Base-by-base conservation (phyloP, 2,888 invertebrate genomes). In the Camponotus fellah region DNA sequence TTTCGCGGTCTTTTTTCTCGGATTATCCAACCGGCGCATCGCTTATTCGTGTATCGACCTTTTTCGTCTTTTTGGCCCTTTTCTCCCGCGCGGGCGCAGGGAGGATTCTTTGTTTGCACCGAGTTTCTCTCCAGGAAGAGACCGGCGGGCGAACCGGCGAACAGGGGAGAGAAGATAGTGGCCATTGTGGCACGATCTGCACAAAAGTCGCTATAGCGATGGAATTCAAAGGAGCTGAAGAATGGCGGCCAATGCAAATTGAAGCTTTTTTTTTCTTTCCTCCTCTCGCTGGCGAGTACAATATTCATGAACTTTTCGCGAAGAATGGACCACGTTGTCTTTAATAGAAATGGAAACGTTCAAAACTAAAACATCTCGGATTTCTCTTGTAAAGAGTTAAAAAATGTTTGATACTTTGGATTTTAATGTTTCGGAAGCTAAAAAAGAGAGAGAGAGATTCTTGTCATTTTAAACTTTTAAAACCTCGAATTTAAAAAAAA, bases 31-130 rank as follows among this genome's bases (percentile, higher is more conserved):
- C 91, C 93, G 90, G 93, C 93, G 94, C 93, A 94, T 94, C 94
- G 94, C 93, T 94, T 95, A 94, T 94, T 94, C 94, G 94, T 94
- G 94, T 94, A 93, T 94, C 93, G 91, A 92, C 92, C 90, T 91
- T 91, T 91, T 92, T 92, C 91, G 90, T 88, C 92, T 91, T 93
- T 94, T 93, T 93, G 85, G 88, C 91, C 91, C 91, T 93, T 94
- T 93, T 94, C 92, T 91, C 87, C 82, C 86, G 89, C 87, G 89
- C 82, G 89, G 85, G 91, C 90, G 85, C 86, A 88, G 91, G 92
- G 91, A 91, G 94, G 94, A 94, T 94, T 94, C 94, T 95, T 95
- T 95, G 94, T 94, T 94, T 93, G 94, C 93, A 93, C 94, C 93
- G 93, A 80, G 93, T 93, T 94, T 93, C 94, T 80, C 79, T 92